These are phyloP conservation scores for Leptoteleia sp. DNA, from an alignment of 1,140 invertebrate species.

Conservation along the genomic window DNA sequence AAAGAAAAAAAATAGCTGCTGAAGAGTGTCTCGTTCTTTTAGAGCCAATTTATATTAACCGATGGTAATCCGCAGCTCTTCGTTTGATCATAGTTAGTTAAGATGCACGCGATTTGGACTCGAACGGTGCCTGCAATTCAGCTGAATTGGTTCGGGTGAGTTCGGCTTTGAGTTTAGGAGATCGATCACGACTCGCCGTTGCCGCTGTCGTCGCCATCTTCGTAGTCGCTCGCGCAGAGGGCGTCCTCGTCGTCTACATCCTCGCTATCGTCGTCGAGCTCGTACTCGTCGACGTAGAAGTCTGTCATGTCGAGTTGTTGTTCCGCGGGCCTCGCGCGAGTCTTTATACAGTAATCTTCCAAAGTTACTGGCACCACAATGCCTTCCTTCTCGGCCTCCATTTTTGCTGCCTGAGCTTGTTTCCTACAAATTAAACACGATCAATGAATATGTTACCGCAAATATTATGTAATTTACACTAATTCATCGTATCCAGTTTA, in stretches of 20 bases:
- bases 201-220: slow-evolving; percentile 90
- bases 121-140: slow-evolving; percentile 37
- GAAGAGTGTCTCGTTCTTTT: no score
- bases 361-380: slow-evolving; percentile 98
- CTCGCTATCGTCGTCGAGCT: slow-evolving; percentile 89
- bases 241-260: slow-evolving; percentile 84
- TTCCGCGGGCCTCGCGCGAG: slow-evolving; percentile 89
- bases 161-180: slow-evolving; percentile 67
- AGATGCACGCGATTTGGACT: no score
- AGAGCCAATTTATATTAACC: no score
- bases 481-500: no score
- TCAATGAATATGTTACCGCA: not conserved
- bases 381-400: slow-evolving; percentile 97
- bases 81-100: no score
- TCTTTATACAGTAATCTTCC: slow-evolving; percentile 99
- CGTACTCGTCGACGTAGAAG: slow-evolving; percentile 96
- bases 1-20: not conserved
- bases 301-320: slow-evolving; percentile 93
- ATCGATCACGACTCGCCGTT: slow-evolving; percentile 86
- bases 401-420: slow-evolving; percentile 96
- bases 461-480: no score
- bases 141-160: not conserved
- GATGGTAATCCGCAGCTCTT: no score
- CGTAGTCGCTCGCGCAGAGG: slow-evolving; percentile 84
- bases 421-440: slow-evolving; percentile 85